phyloP scores from a whole-genome alignment of 2,888 invertebrate species.

The Boloria euphrosyne region DNA sequence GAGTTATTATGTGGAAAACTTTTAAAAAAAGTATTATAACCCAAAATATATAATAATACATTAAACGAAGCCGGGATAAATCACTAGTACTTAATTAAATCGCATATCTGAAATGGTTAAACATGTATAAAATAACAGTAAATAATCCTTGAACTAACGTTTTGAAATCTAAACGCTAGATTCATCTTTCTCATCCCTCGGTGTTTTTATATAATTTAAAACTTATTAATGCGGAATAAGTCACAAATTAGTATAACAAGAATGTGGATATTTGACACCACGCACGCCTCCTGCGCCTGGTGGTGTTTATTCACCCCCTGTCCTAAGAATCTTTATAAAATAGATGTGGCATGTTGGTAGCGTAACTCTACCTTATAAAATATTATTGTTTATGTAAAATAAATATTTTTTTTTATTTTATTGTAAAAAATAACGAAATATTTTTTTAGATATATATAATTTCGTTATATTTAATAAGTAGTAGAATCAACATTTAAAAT shows the following conservation, averaged over 20 bases:
- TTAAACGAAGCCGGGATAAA: neutral
- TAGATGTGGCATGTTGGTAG: conserved; percentile 13
- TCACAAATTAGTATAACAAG: conserved; percentile 18
- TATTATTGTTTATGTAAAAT: too few species aligned
- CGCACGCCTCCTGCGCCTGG: conserved; percentile 64
- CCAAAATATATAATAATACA: neutral
- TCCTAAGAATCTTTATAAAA: conserved; percentile 20
- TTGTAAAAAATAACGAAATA: too few species aligned
- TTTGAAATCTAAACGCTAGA: conserved; percentile 60
- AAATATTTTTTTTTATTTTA: too few species aligned
- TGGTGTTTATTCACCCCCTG: conserved; percentile 69
- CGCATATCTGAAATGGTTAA: neutral
- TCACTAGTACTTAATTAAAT: neutral
- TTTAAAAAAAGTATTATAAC: too few species aligned
- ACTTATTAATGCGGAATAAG: conserved; percentile 21
- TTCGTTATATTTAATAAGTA: too few species aligned
- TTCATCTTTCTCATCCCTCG: conserved; percentile 52
- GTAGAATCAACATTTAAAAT: too few species aligned
- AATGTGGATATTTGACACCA: conserved; percentile 61
- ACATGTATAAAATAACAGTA: conserved; percentile 39
- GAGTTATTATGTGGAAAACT: too few species aligned
- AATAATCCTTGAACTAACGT: conserved; percentile 53
- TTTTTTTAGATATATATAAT: too few species aligned
- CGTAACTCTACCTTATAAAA: too few species aligned
- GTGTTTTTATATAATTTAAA: conserved; percentile 7